These are phyloP conservation scores for Rhizomys pruinosus DNA, from an alignment of 2,113 vertebrate genomes.

Conservation along the genomic window DNA sequence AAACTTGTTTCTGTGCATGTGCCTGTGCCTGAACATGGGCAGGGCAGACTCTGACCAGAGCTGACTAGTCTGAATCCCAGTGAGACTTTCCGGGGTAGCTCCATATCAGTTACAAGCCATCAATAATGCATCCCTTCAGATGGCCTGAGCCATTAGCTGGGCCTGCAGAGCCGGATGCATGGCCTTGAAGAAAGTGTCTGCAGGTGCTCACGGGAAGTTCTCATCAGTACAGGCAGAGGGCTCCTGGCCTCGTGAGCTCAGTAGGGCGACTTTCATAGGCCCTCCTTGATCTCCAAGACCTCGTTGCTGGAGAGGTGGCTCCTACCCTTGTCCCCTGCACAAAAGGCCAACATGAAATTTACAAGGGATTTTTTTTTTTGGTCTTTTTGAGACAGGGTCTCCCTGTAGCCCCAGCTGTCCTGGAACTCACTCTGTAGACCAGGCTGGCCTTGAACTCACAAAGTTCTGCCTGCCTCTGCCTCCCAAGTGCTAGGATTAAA, in stretches of 20 bases:
- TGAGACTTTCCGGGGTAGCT: conserved; percentile 51
- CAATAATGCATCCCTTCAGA: conserved; percentile 60
- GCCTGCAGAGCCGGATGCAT: background rate
- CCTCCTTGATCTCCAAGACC: background rate
- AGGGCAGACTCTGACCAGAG: background rate
- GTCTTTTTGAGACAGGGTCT: too few species aligned
- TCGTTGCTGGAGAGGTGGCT: background rate
- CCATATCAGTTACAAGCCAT: conserved; percentile 65
- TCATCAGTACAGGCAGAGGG: background rate
- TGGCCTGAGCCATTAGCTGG: conserved; percentile 59
- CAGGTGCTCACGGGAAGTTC: conserved; percentile 43
- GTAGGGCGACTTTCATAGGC: background rate
- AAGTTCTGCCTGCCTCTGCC: too few species aligned
- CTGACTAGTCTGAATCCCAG: conserved; percentile 48
- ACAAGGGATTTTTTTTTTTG: too few species aligned
- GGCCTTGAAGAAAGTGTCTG: conserved; percentile 47
- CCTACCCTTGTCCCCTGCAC: background rate
- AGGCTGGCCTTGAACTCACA: too few species aligned
- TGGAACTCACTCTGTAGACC: too few species aligned
- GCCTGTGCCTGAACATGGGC: background rate
- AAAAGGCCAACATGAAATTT: background rate
- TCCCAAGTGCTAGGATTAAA: too few species aligned
- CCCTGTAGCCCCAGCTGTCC: too few species aligned
- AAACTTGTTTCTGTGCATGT: background rate
- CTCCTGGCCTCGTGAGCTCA: background rate